These are phyloP conservation scores for Rhingia rostrata DNA, from an alignment of 2,888 invertebrate species.

Conservation along the genomic window DNA sequence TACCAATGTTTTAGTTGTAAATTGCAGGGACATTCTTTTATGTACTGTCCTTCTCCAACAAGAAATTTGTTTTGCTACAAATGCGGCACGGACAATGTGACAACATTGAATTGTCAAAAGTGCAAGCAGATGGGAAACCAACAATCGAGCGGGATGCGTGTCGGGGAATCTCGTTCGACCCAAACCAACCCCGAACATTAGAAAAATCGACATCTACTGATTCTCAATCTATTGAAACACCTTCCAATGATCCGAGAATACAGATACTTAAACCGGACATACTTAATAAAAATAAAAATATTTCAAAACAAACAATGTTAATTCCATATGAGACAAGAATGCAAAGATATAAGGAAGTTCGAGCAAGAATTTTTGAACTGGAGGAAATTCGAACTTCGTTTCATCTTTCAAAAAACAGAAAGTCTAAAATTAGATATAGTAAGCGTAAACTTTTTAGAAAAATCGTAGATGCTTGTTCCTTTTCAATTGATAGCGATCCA, in stretches of 20 bases:
- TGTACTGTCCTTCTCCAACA: neutral
- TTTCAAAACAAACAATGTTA: neutral
- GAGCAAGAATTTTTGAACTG: neutral
- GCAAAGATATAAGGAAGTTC: neutral
- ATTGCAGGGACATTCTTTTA: neutral
- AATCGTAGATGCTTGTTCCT: neutral
- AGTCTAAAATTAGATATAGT: too few species aligned
- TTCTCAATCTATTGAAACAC: neutral
- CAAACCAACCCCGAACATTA: too few species aligned
- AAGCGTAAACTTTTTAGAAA: neutral
- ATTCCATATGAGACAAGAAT: neutral
- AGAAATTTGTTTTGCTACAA: slow-evolving; percentile 2
- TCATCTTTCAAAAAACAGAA: neutral
- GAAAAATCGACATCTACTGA: neutral
- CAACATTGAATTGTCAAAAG: neutral
- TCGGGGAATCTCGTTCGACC: slow-evolving; percentile 3
- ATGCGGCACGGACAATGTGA: neutral
- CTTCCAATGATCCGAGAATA: neutral
- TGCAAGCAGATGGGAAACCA: slow-evolving; percentile 1
- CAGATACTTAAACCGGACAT: neutral
- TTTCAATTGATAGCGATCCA: slow-evolving; percentile 25
- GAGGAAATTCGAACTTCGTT: neutral
- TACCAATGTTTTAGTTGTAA: neutral
- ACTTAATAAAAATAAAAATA: neutral
- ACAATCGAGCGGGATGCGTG: neutral